Conservation (phyloP, 2,888 invertebrate species). For the Alitta virens region DNA sequence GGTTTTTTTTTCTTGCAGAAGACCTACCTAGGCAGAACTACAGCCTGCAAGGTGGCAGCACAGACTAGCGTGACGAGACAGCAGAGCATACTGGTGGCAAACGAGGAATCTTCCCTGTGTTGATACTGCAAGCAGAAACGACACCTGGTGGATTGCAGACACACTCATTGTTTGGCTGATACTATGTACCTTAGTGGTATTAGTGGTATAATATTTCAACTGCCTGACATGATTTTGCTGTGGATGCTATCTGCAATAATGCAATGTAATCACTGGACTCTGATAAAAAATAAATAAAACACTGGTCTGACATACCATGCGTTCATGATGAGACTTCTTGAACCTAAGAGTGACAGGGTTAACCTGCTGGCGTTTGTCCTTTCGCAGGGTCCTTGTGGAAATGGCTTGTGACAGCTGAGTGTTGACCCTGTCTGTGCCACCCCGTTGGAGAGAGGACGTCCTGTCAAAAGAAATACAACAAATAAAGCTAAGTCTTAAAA, state of each 20-base stretch:
- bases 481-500: too few species aligned
- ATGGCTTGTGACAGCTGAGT: conserved; percentile 88
- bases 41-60: conserved; percentile 74
- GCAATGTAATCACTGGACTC: too few species aligned
- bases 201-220: too few species aligned
- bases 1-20: too few species aligned
- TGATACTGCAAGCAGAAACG: conserved; percentile 70
- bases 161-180: too few species aligned
- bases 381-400: conserved; percentile 83
- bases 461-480: neutral
- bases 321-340: conserved; percentile 80
- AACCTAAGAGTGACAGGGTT: conserved; percentile 82
- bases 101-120: conserved; percentile 79
- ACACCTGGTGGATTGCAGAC: conserved; percentile 7
- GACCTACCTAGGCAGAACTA: conserved; percentile 70
- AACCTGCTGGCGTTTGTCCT: conserved; percentile 85
- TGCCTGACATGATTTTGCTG: too few species aligned
- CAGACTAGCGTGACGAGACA: conserved; percentile 74
- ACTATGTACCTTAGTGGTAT: too few species aligned
- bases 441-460: neutral
- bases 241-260: too few species aligned
- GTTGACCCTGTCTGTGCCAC: conserved; percentile 77
- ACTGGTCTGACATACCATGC: conserved; percentile 63
- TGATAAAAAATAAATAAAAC: too few species aligned
- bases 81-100: conserved; percentile 73